These are phyloP conservation scores for Synanthedon andrenaeformis DNA, from an alignment of 2,888 invertebrate species.

Conservation along the genomic window DNA sequence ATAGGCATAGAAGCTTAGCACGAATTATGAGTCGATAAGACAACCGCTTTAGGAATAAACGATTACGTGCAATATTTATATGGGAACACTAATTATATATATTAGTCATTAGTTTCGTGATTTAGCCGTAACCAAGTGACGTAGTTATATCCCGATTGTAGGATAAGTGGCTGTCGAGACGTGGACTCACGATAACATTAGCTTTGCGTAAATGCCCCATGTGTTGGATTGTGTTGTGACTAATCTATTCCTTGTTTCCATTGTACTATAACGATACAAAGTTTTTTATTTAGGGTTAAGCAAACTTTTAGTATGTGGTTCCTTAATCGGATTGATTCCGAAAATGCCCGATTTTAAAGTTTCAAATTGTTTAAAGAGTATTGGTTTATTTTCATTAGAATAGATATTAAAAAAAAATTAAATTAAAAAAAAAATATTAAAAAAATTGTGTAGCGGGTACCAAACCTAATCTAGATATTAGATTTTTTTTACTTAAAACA, in stretches of 20 bases:
- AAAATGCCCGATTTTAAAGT: too few species aligned
- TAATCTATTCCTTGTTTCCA: constrained; percentile 42
- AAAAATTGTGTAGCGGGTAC: too few species aligned
- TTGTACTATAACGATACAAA: constrained; percentile 5
- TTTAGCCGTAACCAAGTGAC: constrained; percentile 34
- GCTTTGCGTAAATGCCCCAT: constrained; percentile 45
- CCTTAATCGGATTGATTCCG: too few species aligned
- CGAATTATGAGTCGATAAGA: not conserved
- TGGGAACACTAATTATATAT: constrained; percentile 11
- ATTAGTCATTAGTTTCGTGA: constrained; percentile 45
- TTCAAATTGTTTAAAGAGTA: too few species aligned
- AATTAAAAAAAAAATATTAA: too few species aligned
- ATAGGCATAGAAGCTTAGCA: not conserved
- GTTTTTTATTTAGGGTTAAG: too few species aligned
- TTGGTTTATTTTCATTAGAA: too few species aligned
- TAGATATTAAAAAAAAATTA: too few species aligned
- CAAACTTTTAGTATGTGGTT: too few species aligned
- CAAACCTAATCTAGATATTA: too few species aligned
- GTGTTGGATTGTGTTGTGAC: constrained; percentile 48
- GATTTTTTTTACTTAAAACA: too few species aligned
- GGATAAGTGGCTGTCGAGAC: constrained; percentile 40
- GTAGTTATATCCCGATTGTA: constrained; percentile 27
- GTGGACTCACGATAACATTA: constrained; percentile 44
- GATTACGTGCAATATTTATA: constrained; percentile 7
- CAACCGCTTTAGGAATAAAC: not conserved